These are phyloP conservation scores for Neolamprologus variostigma DNA, from an alignment of 2,113 vertebrate species.

Conservation along the genomic window DNA sequence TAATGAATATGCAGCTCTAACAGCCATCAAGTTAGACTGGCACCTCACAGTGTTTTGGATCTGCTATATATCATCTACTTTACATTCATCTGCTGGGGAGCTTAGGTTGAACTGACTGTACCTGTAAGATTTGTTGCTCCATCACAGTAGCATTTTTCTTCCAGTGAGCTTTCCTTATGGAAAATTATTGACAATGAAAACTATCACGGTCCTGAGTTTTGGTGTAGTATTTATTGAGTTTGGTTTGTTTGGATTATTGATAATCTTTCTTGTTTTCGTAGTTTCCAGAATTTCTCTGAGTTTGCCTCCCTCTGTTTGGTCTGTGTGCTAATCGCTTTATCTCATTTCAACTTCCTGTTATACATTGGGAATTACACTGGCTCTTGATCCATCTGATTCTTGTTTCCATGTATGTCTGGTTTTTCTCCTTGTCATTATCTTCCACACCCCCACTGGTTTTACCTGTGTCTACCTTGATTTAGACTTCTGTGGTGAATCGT, in stretches of 20 bases:
- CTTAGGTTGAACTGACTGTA: background rate
- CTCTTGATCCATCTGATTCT: background rate
- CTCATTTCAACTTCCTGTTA: background rate
- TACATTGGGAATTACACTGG: background rate
- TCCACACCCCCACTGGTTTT: background rate
- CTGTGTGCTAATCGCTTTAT: background rate
- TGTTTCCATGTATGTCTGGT: background rate
- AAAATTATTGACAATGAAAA: background rate
- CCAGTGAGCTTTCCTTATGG: background rate
- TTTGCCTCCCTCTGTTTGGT: background rate
- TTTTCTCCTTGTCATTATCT: background rate
- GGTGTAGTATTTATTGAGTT: background rate
- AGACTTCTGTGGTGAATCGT: background rate
- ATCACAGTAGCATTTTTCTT: background rate
- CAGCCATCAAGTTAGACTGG: background rate
- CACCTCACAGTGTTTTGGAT: background rate
- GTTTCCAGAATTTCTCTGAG: background rate
- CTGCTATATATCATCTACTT: background rate
- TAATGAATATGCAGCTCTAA: background rate
- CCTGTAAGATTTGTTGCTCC: background rate
- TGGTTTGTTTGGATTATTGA: background rate
- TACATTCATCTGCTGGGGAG: background rate
- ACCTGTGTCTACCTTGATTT: background rate
- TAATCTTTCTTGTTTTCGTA: background rate
- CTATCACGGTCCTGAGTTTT: background rate